Evolutionary conservation across 2,888 invertebrate species (phyloP).

Genomic region (Heliconius charithonia): DNA sequence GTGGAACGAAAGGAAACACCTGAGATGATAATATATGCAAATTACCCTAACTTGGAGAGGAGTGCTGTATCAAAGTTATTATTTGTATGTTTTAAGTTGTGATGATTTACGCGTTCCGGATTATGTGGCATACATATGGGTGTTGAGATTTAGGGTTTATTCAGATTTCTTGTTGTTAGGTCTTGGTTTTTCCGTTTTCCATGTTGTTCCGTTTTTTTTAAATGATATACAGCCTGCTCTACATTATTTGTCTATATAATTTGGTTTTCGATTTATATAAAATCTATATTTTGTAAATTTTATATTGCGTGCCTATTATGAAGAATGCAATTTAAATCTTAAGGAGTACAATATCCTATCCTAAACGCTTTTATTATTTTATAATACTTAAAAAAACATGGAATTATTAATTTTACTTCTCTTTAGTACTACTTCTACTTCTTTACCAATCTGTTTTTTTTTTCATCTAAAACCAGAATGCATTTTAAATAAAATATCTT

Average conservation of each 20-base stretch:
- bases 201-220: too few species aligned
- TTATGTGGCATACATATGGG: constrained; percentile 57
- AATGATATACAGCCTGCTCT: too few species aligned
- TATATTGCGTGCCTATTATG: too few species aligned
- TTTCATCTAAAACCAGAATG: not conserved
- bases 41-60: constrained; percentile 74
- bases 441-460: too few species aligned
- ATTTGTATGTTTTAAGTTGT: constrained; percentile 80
- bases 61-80: constrained; percentile 81
- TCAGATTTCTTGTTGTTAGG: not conserved
- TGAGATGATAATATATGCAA: constrained; percentile 83
- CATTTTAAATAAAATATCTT: not conserved
- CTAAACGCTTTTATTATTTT: not conserved
- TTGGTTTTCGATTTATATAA: too few species aligned
- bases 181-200: too few species aligned
- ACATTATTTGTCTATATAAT: too few species aligned
- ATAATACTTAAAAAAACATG: not conserved
- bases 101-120: constrained; percentile 72
- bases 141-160: not conserved
- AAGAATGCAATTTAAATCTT: too few species aligned
- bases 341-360: too few species aligned
- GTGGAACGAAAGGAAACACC: constrained; percentile 58
- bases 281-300: too few species aligned
- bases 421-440: not conserved
- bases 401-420: not conserved